Base-by-base conservation (phyloP, 2,888 invertebrate species). In the Cosmopolites sordidus region DNA sequence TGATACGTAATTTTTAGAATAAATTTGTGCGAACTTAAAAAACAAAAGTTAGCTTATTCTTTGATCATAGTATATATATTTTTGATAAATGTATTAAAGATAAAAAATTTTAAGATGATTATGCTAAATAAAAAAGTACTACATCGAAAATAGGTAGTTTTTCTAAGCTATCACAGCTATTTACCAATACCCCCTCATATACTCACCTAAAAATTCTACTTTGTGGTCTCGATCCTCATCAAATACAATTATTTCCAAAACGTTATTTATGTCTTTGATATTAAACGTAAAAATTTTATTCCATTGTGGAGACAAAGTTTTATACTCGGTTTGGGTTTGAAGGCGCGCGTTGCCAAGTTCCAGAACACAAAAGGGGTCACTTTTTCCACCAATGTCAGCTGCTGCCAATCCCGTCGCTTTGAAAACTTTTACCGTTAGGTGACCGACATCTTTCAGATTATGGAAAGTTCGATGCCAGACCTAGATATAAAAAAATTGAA, bases 151-250 rank as follows among this genome's bases (percentile, higher is more conserved):
- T n/a, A n/a, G n/a, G n/a, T n/a, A n/a, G n/a, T n/a, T n/a, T n/a
- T n/a, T n/a, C n/a, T n/a, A n/a, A n/a, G n/a, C n/a, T n/a, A n/a
- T n/a, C n/a, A n/a, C n/a, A n/a, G n/a, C n/a, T n/a, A n/a, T n/a
- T n/a, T n/a, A n/a, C n/a, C n/a, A n/a, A n/a, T n/a, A n/a, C n/a
- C n/a, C n/a, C n/a, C n/a, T n/a, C n/a, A n/a, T n/a, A n/a, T n/a
- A n/a, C 92, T 93, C 55, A 1, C 99, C 99, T 11, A 99, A 77
- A 72, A 99, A 99, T 73, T 99, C 98, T 9, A 94, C 95, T 73
- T 97, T 97, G 73, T 97, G 96, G 71, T 96, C 95, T 56, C 95
- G 83, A 73, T 99, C 98, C 75, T 99, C 98, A 69, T 99, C 98
- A 73, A 87, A 98, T 0, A 99, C 94, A 0, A 97, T 97, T 46